Evolutionary conservation across 1,140 invertebrate species (phyloP), one percentile per base, ranked within the genome.

Genomic region (Drosophila fuyamai): DNA sequence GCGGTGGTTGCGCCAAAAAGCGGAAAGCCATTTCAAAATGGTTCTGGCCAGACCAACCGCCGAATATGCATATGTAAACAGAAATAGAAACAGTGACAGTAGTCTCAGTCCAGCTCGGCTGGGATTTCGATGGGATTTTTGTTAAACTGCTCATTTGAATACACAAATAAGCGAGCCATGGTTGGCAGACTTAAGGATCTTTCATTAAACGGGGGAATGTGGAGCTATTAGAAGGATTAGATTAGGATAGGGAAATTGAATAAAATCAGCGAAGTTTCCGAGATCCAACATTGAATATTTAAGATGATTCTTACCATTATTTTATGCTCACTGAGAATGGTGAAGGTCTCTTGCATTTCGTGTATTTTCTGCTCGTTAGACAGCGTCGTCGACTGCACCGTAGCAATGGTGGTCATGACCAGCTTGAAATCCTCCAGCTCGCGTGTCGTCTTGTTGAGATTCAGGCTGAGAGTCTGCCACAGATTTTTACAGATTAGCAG

Each of bases 361-460:
- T 94, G 93, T 81, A 96, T 97, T 72, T 94, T 94, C 16, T 97
- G 94, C 92, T 97, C 97, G 4, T 96, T 94, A 59, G 95, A 95
- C 29, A 97, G 93, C 4, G 96, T 96, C 78, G 95, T 94, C 38
- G 94, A 94, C 78, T 96, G 95, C 43, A 98, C 95, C 38, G 95
- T 94, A 5, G 95, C 93, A 55, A 98, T 97, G 0, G 96, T 96
- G 78, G 95, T 95, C 94, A 98, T 95, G 1, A 98, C 95, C 79
- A 94, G 93, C 93, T 97, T 98, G 77, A 98, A 96, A 66, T 96
- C 95, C 58, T 97, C 96, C 10, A 98, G 92, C 14, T 95, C 95
- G 71, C 94, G 95, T 10, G 97, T 96, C 36, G 95, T 95, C 79
- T 95, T 94, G 74, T 96, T 95, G 14, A 97, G 93, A 63, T 95